phyloP scores from a whole-genome alignment of 2,888 invertebrate genomes.

The Dasysyrphus tricinctus region DNA sequence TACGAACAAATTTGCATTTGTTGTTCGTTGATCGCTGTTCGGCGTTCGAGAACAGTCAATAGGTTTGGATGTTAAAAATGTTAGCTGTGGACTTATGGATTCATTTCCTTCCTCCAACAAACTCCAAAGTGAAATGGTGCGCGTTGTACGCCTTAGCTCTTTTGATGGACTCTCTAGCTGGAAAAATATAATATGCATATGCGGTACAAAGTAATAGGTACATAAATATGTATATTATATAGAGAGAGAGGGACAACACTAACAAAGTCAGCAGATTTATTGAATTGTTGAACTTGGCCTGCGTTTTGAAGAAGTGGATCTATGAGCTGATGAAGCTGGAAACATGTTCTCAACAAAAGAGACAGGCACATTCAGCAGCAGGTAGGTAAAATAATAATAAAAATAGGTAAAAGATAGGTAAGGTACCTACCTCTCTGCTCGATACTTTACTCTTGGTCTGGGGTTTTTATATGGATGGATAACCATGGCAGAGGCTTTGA shows the following conservation, averaged over 20 bases:
- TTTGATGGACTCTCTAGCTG: slow-evolving; percentile 58
- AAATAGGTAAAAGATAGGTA: background rate
- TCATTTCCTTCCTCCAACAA: slow-evolving; percentile 14
- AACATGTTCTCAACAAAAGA: slow-evolving; percentile 62
- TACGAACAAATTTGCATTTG: slow-evolving; percentile 75
- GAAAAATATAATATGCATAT: slow-evolving; percentile 30
- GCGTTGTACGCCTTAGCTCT: slow-evolving; percentile 31
- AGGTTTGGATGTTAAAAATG: slow-evolving; percentile 37
- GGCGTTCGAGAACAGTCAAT: slow-evolving; percentile 51
- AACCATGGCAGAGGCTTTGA: slow-evolving; percentile 13
- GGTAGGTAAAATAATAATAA: slow-evolving; percentile 23
- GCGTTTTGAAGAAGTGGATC: slow-evolving; percentile 66
- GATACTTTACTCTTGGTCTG: background rate
- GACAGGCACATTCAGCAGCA: slow-evolving; percentile 40
- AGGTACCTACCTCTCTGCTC: background rate
- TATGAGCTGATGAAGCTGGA: slow-evolving; percentile 71
- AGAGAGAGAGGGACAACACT: slow-evolving; percentile 31
- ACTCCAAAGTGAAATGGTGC: slow-evolving; percentile 39
- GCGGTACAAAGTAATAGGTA: background rate
- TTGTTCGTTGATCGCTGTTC: slow-evolving; percentile 39
- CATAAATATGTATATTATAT: background rate
- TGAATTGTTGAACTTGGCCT: slow-evolving; percentile 75
- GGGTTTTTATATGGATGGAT: background rate
- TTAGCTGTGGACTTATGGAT: slow-evolving; percentile 30
- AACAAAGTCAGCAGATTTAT: slow-evolving; percentile 72